phyloP scores from a whole-genome alignment of 2,113 vertebrate genomes.

The Notothenia rossii region DNA sequence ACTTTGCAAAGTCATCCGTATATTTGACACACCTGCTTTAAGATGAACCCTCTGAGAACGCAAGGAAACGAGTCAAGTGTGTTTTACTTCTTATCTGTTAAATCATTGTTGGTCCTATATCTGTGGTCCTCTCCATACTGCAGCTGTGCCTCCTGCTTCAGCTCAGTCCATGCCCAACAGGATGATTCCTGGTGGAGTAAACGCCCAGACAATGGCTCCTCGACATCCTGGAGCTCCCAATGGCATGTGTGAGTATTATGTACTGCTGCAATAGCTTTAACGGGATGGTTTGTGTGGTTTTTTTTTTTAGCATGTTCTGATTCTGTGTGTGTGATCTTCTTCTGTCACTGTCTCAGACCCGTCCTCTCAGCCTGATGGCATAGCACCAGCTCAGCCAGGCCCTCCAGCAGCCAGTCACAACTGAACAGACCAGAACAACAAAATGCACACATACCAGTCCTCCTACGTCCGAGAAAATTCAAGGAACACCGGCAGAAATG shows the following conservation, averaged over 20 bases:
- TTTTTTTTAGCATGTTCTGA: fast-evolving
- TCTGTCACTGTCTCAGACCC: conserved; percentile 51
- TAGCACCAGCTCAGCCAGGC: conserved; percentile 83
- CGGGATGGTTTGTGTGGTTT: not conserved
- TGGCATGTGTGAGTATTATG: conserved; percentile 91
- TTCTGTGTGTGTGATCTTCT: not conserved
- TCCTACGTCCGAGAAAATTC: conserved; percentile 13
- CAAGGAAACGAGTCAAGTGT: not conserved
- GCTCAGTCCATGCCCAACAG: conserved; percentile 85
- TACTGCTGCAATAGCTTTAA: not conserved
- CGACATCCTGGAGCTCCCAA: conserved; percentile 89
- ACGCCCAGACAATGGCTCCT: conserved; percentile 82
- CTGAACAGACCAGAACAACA: conserved; percentile 42
- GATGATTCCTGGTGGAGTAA: conserved; percentile 80
- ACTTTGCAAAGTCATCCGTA: too few species aligned
- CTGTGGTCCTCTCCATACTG: conserved; percentile 1
- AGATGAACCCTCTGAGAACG: not conserved
- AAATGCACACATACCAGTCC: not conserved
- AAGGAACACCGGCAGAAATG: conserved; percentile 19
- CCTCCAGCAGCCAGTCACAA: conserved; percentile 73
- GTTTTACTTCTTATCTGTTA: not conserved
- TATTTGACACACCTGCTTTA: not conserved
- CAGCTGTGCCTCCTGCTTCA: conserved; percentile 18
- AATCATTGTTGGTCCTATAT: not conserved
- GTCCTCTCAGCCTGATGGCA: conserved; percentile 86